Percentiles rank a stretch among this genome's conserved stretches.
Evolutionary conservation across 2,113 vertebrate species (phyloP).

Genomic region (Chascanopsetta lugubris): DNA sequence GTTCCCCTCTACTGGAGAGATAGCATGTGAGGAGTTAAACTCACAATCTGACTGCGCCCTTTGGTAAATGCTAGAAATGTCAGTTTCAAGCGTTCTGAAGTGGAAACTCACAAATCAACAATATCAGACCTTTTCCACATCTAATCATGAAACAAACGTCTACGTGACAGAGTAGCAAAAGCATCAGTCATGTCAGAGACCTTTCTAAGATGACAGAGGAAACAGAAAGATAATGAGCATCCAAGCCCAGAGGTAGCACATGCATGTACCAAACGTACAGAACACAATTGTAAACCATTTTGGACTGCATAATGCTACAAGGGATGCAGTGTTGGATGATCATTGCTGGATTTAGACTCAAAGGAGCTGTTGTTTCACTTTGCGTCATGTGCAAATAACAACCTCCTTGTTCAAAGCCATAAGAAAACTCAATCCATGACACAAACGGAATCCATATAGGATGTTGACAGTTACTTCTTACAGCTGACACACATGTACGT

Average conservation of each 20-base stretch:
- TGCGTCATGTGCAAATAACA: neutral
- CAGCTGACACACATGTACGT: too few relatives aligned
- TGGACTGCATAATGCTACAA: neutral
- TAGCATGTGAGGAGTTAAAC: neutral
- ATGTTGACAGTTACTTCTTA: neutral
- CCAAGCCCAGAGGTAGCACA: too few relatives aligned
- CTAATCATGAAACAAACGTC: neutral
- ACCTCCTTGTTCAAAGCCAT: too few relatives aligned
- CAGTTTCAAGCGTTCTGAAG: neutral
- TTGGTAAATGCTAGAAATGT: neutral
- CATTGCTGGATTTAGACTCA: neutral
- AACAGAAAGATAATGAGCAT: too few relatives aligned
- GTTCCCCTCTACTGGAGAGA: neutral
- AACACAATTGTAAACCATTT: neutral
- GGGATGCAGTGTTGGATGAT: neutral
- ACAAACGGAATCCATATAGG: neutral
- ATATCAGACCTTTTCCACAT: neutral
- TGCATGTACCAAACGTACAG: neutral
- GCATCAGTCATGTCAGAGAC: too few relatives aligned
- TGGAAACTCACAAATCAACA: neutral
- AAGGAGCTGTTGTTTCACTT: neutral
- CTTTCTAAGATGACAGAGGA: too few relatives aligned
- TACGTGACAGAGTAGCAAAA: too few relatives aligned
- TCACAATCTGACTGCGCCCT: neutral
- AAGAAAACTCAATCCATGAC: too few relatives aligned